A percentile compares a stretch with the other conserved stretches of the same genome.
Evolutionary conservation across 2,888 invertebrate species (phyloP).

Genomic region (Punctoribates punctum): DNA sequence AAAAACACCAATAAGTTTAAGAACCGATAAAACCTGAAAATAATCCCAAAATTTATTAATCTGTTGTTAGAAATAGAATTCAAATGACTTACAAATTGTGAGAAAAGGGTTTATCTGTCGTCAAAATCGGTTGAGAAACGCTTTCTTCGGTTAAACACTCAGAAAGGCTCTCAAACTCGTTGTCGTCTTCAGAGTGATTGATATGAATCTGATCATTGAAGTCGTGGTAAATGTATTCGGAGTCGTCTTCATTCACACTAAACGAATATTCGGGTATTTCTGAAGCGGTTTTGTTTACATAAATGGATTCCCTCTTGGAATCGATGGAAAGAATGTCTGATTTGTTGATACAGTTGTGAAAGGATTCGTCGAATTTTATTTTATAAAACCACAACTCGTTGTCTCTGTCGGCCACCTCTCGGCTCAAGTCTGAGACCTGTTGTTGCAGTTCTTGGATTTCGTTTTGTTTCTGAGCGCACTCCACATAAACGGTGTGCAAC

Average conservation of each 20-base stretch:
- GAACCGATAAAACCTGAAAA: background rate
- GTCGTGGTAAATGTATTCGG: background rate
- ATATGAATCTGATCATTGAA: background rate
- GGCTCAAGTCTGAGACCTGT: background rate
- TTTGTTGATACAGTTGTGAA: background rate
- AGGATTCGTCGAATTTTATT: background rate
- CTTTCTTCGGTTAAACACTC: background rate
- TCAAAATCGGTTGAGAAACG: too few relatives aligned
- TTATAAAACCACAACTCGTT: conserved; percentile 28
- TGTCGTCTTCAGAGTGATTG: background rate
- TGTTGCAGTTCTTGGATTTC: background rate
- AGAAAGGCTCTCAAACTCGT: background rate
- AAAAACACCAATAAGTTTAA: background rate
- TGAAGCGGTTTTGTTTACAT: background rate
- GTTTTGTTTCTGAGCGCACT: background rate
- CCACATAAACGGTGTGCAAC: conserved; percentile 4
- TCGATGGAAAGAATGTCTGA: background rate
- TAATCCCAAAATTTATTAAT: background rate
- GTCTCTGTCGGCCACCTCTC: conserved; percentile 21
- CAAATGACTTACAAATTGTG: background rate
- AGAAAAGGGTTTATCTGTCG: too few relatives aligned
- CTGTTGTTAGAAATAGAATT: background rate
- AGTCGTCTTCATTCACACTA: conserved; percentile 16
- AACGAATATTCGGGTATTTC: conserved; percentile 21
- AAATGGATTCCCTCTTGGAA: background rate